phyloP scores from a whole-genome alignment of 1,140 invertebrate genomes.

The Drosophila paulistorum region DNA sequence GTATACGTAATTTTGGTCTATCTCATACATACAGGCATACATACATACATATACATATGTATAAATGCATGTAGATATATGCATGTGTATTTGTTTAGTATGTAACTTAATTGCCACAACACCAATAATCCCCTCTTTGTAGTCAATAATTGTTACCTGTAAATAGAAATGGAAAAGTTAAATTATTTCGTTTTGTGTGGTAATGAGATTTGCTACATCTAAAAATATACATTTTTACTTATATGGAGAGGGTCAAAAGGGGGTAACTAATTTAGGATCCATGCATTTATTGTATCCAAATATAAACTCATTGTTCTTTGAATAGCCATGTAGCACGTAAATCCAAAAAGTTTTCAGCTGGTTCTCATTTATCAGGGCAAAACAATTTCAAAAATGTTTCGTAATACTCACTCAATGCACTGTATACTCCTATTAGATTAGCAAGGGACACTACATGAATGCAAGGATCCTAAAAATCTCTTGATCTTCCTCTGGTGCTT shows the following conservation, averaged over 20 bases:
- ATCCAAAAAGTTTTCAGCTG: too few species aligned
- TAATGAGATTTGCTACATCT: neutral
- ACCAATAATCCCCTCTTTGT: constrained; percentile 4
- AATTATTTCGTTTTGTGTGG: constrained; percentile 2
- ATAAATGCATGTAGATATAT: neutral
- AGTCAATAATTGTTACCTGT: constrained; percentile 11
- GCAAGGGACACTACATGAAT: too few species aligned
- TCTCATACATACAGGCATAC: too few species aligned
- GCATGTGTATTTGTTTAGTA: constrained; percentile 10
- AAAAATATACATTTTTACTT: neutral
- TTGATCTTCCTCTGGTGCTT: too few species aligned
- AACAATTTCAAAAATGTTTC: too few species aligned
- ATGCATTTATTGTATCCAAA: neutral
- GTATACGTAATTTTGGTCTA: constrained; percentile 11
- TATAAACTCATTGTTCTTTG: neutral
- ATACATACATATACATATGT: neutral
- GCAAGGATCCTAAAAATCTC: too few species aligned
- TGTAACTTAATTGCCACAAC: constrained; percentile 12
- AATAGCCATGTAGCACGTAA: neutral
- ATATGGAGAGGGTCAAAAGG: neutral
- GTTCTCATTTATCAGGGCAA: too few species aligned
- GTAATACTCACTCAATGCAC: too few species aligned
- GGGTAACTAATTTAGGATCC: neutral
- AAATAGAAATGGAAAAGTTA: constrained; percentile 5
- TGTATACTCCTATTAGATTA: too few species aligned